Base-by-base conservation (phyloP, 2,888 invertebrate genomes). In the Aphidius colemani region DNA sequence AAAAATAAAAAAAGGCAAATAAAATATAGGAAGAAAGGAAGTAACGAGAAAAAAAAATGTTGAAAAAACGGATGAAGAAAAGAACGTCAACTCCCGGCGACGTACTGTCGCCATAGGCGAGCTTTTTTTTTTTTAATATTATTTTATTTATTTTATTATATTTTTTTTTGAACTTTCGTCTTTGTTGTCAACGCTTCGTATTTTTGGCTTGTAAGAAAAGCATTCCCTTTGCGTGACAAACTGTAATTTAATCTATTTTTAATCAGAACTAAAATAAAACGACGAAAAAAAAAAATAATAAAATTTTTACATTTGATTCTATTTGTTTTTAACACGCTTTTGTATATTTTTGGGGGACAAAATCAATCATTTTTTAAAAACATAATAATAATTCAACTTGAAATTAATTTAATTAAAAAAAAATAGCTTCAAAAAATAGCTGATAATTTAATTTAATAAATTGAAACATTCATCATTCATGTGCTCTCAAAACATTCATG, bases 151-250 rank as follows among this genome's bases (percentile, higher is more conserved):
- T 44, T 44, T 55, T 49, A 51, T 43, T 60, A 48, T 61, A 61
- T 62, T 45, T 43, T 8, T 59, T 65, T 58, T 57, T 61, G 50
- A 51, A 30, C 49, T 48, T 59, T 53, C 18, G 30, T 44, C 55
- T 40, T 44, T 55, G 53, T 55, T 53, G 53, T 40, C 56, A 46
- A 39, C 58, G 58, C 58, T 53, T 53, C 58, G 53, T 59, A 63
- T 63, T 63, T 63, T 63, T 48, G 53, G 63, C 58, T 58, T 53
- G 63, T 58, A 61, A 61, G 58, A 53, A 67, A 66, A 30, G 30
- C 63, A 66, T 66, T 67, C 64, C 56, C 57, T 50, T 66, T 61
- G 64, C 69, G 69, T 69, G 69, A 69, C 67, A 62, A 60, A 59
- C 59, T 66, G 67, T 63, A 53, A 65, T 67, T 60, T 57, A 61